Evolutionary conservation across 2,797 vertebrate species (phyloP), one percentile per base, ranked within the genome.

Genomic region (Chelonia mydas): DNA sequence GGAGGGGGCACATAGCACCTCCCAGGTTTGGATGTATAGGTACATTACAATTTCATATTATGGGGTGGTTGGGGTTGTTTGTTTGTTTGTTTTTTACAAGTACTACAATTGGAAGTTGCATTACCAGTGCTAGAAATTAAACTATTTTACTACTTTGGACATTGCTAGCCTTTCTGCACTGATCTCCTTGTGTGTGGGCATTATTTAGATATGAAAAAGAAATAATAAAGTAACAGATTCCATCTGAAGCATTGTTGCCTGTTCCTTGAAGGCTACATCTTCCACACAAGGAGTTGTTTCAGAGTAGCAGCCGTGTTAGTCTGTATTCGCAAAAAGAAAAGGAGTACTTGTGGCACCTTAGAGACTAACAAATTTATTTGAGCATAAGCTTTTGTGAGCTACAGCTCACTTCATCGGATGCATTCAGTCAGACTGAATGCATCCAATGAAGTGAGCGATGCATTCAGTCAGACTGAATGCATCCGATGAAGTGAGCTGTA

Each of bases 241-340:
- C 2, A 0, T 86, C 9, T 0, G 45, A 57, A 81, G 31, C 28
- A 0, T 51, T 49, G 41, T 65, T 91, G 82, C 5, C 65, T 95
- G 53, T 49, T 94, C 80, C 83, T 93, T 41, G 3, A 5, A 83
- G 90, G 95, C 91, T 92, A n/a, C 19, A n/a, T 78, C 80, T 84
- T 65, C 74, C 78, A n/a, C 76, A 82, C 55, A 7, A 31, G 50
- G 49, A 49, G 54, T 41, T 89, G 57, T 61, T 41, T 41, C 41
- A 41, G 41, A 41, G 41, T 41, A 41, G 41, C 41, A 5, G 41
- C 41, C 41, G 41, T 41, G 41, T 41, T 41, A 41, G 41, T 41
- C 41, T 41, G 41, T 41, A 41, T 4, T 41, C 41, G 2, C 41
- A 41, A 41, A 41, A 41, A 41, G 41, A 41, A 41, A 5, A 41